Base-by-base conservation (phyloP, 2,888 invertebrate genomes). In the Danaus chrysippus region DNA sequence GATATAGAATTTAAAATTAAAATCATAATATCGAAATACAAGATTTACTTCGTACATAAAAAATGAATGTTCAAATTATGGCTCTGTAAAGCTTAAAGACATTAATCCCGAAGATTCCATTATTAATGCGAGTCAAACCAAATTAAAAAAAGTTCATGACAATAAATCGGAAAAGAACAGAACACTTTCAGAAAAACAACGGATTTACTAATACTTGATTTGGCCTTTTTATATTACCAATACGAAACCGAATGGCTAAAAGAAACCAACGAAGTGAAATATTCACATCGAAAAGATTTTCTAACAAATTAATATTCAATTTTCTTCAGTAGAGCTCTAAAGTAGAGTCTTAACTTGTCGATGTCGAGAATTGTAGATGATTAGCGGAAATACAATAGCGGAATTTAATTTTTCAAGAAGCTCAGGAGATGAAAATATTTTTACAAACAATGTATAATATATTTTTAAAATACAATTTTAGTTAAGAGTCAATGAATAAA, bases 281-380 rank as follows among this genome's bases (percentile, higher is more conserved):
- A 73, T 71, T 68, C 67, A 63, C 67, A 73, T 75, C 59, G 64
- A 70, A 66, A 66, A 75, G 70, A 73, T 75, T 78, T 77, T 72
- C 65, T 73, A 71, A 76, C 71, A 75, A 75, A 79, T 77, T 78
- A 74, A 76, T 76, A 75, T 78, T 76, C 67, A 75, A 76, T 76
- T 75, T 77, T 70, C 64, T 64, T 66, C 63, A 64, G 56, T 57
- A 62, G 65, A 66, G 67, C 61, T 65, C 65, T 65, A 6, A 34
- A 34, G 23, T 5, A 34, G 23, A 68, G 71, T 68, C 71, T 77
- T 76, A 73, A 74, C 70, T 71, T 72, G 73, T 74, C 73, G 70
- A 72, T 73, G 68, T 68, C 68, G 68, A 68, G 69, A 71, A 70
- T 65, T 65, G 71, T 68, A 68, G 68, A 68, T 70, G 70, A 74